Base-by-base conservation (phyloP, 2,113 vertebrate genomes). In the Edolisoma coerulescens region DNA sequence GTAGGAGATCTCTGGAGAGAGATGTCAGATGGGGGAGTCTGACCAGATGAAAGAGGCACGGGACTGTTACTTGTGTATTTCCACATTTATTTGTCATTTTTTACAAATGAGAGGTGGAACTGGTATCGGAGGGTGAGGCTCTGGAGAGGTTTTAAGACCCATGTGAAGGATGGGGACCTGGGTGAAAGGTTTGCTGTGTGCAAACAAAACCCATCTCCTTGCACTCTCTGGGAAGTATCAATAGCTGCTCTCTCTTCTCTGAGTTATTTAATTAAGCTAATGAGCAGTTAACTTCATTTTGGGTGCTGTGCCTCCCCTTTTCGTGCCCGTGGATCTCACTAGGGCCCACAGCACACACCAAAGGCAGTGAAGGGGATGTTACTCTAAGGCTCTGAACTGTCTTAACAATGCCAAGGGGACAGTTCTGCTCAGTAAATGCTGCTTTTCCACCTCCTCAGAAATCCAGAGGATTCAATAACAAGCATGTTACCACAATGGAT, bases 311-410 rank as follows among this genome's bases (percentile, higher is more conserved):
- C 30, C 7, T 68, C 11, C 22, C 9, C 8, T 35, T 69, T 56
- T 16, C 2, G 1, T 8, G 9, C 13, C 37, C 19, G 0, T 13
- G 26, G 78, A 24, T 93, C 37, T 83, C 57, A 14, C 20, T 16
- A n/a, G 41, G 15, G 22, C 13, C 30, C 23, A 42, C 21, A 75
- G 24, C 2, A 1, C 0, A 0, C 32, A 5, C 39, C 9, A 3
- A 37, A 39, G 27, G 21, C 64, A 45, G 12, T 1, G 1, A 60
- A 79, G 35, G 17, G 57, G 39, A 70, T 32, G 45, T 39, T 61
- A 13, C 30, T 20, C 3, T 24, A 26, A 37, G 42, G 12, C 23
- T 85, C 49, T 79, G 83, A 47, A 13, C 20, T 74, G 4, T 3
- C 3, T 59, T 44, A 49, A 17, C 5, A 15, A 11, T 10, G 20